Conservation (phyloP, 2,888 invertebrate species). For the Cremastinae sp. region DNA sequence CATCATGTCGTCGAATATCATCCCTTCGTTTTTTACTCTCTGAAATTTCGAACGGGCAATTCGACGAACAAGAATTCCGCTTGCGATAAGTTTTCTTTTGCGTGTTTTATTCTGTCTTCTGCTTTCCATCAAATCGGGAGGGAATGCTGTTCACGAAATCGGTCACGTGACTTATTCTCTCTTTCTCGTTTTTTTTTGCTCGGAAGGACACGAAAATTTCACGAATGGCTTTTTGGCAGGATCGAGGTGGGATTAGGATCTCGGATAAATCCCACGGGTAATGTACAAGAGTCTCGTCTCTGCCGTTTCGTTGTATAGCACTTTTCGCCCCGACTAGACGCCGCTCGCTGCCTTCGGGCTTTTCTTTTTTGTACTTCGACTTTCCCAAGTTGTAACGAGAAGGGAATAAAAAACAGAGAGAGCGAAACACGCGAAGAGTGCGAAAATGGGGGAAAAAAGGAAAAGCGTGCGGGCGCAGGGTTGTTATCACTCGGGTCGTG, state of each 20-base stretch:
- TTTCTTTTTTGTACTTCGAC: slow-evolving; percentile 38
- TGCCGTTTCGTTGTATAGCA: slow-evolving; percentile 15
- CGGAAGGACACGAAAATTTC: neutral
- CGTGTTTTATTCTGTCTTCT: neutral
- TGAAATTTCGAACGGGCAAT: slow-evolving; percentile 24
- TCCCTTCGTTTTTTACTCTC: neutral
- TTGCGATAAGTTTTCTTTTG: neutral
- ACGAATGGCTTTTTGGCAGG: neutral
- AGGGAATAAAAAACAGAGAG: neutral
- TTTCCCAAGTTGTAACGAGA: slow-evolving; percentile 26
- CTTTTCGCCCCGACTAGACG: slow-evolving; percentile 15
- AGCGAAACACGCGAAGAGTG: neutral
- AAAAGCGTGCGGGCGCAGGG: slow-evolving; percentile 6
- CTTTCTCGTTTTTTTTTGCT: neutral
- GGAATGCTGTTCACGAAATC: slow-evolving; percentile 23
- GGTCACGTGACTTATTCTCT: neutral
- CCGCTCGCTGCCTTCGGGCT: slow-evolving; percentile 4
- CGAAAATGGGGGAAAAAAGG: too few relatives aligned
- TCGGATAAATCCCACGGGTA: slow-evolving; percentile 33
- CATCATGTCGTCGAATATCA: too few relatives aligned
- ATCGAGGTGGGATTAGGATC: slow-evolving; percentile 32
- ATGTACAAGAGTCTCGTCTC: slow-evolving; percentile 4
- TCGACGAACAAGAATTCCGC: neutral
- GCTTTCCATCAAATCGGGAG: neutral
- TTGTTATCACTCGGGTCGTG: slow-evolving; percentile 34